phyloP scores from a whole-genome alignment of 2,888 invertebrate genomes.

The Priocnemis perturbator region DNA sequence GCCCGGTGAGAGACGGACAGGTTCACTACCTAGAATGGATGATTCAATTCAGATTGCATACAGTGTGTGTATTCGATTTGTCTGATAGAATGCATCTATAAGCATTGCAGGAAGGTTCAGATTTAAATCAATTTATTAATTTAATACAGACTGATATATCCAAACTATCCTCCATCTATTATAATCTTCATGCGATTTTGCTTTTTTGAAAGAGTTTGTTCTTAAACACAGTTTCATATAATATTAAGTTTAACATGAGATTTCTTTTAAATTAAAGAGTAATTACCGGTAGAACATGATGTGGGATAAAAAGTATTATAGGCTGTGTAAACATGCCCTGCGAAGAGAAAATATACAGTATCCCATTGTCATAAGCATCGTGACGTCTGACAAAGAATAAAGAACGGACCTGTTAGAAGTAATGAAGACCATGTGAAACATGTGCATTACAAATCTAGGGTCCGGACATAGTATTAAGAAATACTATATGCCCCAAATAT shows the following conservation, averaged over 20 bases:
- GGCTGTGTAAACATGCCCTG: slow-evolving; percentile 32
- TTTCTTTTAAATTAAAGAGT: slow-evolving; percentile 32
- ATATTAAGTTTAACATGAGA: not conserved
- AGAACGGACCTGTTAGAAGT: too few species aligned
- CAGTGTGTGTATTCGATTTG: not conserved
- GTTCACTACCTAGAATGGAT: slow-evolving; percentile 78
- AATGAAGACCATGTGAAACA: too few species aligned
- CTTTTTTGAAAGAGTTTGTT: not conserved
- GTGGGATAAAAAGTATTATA: slow-evolving; percentile 48
- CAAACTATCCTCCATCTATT: not conserved
- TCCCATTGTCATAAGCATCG: too few species aligned
- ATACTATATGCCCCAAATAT: too few species aligned
- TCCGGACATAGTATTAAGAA: too few species aligned
- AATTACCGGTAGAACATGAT: slow-evolving; percentile 42
- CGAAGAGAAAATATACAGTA: slow-evolving; percentile 15
- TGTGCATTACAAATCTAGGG: too few species aligned
- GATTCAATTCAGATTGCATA: too few species aligned
- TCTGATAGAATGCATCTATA: slow-evolving; percentile 6
- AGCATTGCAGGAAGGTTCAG: slow-evolving; percentile 30
- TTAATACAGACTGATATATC: slow-evolving; percentile 14
- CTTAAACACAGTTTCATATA: not conserved
- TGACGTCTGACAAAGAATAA: too few species aligned
- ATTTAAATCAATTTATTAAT: slow-evolving; percentile 53
- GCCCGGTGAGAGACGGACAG: slow-evolving; percentile 89
- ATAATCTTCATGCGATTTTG: slow-evolving; percentile 4